phyloP scores from a whole-genome alignment of 2,797 vertebrate species.

The Epinephelus awoara region DNA sequence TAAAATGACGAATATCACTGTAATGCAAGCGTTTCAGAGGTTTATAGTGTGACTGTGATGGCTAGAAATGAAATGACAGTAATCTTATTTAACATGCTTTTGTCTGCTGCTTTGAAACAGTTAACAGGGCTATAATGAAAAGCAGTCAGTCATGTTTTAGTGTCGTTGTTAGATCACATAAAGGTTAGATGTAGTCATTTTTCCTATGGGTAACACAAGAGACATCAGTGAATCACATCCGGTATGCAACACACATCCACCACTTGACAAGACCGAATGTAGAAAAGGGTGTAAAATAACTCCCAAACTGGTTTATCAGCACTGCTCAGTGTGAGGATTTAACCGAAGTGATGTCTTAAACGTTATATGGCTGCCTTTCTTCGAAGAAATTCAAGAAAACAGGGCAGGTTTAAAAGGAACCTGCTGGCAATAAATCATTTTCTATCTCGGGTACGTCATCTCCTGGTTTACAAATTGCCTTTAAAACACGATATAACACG shows the following conservation, averaged over 20 bases:
- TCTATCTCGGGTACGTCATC: slow-evolving; percentile 62
- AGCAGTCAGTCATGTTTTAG: not conserved
- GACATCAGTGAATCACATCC: slow-evolving; percentile 76
- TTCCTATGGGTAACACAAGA: slow-evolving; percentile 33
- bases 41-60: not conserved
- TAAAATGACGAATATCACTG: too few species aligned
- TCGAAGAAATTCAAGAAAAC: slow-evolving; percentile 2
- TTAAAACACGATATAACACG: slow-evolving; percentile 27
- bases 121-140: not conserved
- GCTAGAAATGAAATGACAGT: slow-evolving; percentile 4
- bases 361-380: not conserved
- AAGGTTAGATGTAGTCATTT: slow-evolving; percentile 1
- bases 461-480: slow-evolving; percentile 30
- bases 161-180: not conserved
- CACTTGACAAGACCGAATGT: slow-evolving; percentile 41
- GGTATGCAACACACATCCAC: slow-evolving; percentile 77
- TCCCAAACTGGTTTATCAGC: fast-evolving
- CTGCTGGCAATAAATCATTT: slow-evolving; percentile 77
- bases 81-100: not conserved
- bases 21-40: too few species aligned
- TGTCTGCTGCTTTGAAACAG: not conserved
- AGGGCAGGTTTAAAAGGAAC: slow-evolving; percentile 69
- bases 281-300: slow-evolving; percentile 27
- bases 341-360: fast-evolving
- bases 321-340: fast-evolving